These are phyloP conservation scores for Apodemus speciosus DNA, from an alignment of 2,113 vertebrate genomes.

Conservation along the genomic window DNA sequence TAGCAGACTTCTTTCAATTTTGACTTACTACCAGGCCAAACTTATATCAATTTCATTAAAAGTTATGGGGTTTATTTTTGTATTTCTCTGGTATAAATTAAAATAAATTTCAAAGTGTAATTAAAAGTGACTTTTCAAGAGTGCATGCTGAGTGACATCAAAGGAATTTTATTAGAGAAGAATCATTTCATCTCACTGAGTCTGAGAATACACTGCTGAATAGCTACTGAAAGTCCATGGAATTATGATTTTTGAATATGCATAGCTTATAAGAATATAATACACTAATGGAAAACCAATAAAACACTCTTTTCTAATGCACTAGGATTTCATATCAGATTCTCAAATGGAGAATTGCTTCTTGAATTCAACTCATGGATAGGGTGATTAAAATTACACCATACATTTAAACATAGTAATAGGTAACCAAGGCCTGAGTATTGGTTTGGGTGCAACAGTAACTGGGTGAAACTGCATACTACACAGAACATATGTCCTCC, in stretches of 20 bases:
- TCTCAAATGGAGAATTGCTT: background rate
- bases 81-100: conserved; percentile 17
- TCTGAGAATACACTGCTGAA: background rate
- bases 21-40: conserved; percentile 35
- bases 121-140: conserved; percentile 61
- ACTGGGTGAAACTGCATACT: background rate
- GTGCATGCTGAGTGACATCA: conserved; percentile 2
- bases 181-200: background rate
- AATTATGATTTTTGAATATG: background rate
- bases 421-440: background rate
- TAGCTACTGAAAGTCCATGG: background rate
- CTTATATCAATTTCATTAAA: conserved; percentile 48
- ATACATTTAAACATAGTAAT: background rate
- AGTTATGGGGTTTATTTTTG: conserved; percentile 51
- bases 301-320: background rate
- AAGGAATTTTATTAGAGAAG: conserved; percentile 44
- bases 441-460: background rate
- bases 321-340: background rate
- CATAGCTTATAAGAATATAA: background rate
- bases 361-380: background rate
- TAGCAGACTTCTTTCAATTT: conserved; percentile 56
- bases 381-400: background rate
- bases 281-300: background rate
- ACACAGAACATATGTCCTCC: background rate
- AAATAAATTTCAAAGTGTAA: conserved; percentile 67